Evolutionary conservation across 2,888 invertebrate species (phyloP).

Genomic region (Glaucopsyche alexis): DNA sequence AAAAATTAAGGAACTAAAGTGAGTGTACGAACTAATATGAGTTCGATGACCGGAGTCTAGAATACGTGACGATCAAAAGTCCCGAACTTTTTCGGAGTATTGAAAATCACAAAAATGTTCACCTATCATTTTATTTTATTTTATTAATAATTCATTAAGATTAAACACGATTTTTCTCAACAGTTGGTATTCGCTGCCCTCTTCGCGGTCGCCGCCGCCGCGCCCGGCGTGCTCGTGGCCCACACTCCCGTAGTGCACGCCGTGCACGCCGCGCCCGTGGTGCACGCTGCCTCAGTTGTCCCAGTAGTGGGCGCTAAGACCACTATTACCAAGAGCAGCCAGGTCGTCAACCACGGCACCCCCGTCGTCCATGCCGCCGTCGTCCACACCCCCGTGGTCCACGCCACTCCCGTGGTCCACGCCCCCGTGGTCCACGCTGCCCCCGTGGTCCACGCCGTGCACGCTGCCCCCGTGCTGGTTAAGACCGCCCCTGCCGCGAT

Average conservation of each 20-base stretch:
- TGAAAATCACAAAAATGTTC: neutral
- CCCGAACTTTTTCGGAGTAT: no score
- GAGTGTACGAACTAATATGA: neutral
- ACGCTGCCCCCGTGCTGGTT: constrained; percentile 56
- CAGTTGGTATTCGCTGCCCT: constrained; percentile 75
- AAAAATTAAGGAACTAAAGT: neutral
- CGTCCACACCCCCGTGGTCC: constrained; percentile 50
- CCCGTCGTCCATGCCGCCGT: constrained; percentile 54
- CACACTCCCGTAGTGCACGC: constrained; percentile 63
- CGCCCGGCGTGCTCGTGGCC: constrained; percentile 63
- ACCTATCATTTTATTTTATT: no score
- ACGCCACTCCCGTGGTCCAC: constrained; percentile 39
- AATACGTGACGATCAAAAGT: neutral
- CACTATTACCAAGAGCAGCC: constrained; percentile 73
- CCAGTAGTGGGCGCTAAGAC: constrained; percentile 60
- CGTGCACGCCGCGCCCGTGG: constrained; percentile 59
- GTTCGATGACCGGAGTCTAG: neutral
- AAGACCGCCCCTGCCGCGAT: constrained; percentile 65
- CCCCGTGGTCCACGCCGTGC: constrained; percentile 45
- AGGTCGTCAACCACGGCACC: constrained; percentile 68
- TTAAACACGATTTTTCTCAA: constrained; percentile 21
- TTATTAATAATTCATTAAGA: neutral
- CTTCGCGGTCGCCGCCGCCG: constrained; percentile 73
- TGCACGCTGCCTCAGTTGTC: constrained; percentile 51
- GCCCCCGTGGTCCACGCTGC: constrained; percentile 50